These are phyloP conservation scores for Beroe ovata DNA, from an alignment of 37 sponge, comb jelly and placozoan species.

Conservation along the genomic window DNA sequence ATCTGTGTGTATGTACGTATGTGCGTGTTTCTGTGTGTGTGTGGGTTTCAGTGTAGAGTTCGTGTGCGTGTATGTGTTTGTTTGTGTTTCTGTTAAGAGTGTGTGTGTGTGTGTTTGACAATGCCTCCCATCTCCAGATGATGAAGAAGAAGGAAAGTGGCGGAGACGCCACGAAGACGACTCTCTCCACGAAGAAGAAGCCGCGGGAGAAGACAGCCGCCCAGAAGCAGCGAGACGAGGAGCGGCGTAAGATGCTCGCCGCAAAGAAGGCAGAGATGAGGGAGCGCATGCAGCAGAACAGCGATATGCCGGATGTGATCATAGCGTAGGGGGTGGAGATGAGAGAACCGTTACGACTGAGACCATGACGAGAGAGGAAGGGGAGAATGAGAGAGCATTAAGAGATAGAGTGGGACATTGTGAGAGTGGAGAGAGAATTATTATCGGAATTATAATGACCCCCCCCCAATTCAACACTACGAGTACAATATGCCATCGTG, in stretches of 20 bases:
- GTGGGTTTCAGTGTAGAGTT: too few relatives aligned
- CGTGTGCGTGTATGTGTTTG: too few relatives aligned
- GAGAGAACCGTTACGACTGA: background rate
- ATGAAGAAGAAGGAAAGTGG: background rate
- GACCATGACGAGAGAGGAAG: too few relatives aligned
- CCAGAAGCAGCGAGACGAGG: conserved; percentile 25
- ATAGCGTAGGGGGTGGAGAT: background rate
- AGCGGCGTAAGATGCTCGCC: conserved; percentile 25
- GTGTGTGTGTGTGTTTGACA: too few relatives aligned
- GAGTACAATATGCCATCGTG: too few relatives aligned
- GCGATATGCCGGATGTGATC: conserved; percentile 3
- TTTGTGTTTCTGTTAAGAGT: too few relatives aligned
- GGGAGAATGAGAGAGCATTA: too few relatives aligned
- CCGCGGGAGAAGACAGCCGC: conserved; percentile 48
- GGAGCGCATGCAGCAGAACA: conserved; percentile 2
- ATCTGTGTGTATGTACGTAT: too few relatives aligned
- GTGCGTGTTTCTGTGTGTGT: too few relatives aligned
- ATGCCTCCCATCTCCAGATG: too few relatives aligned
- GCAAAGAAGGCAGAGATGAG: conserved; percentile 54
- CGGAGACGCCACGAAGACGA: background rate
- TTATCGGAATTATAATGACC: too few relatives aligned
- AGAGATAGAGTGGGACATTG: background rate
- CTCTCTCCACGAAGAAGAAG: conserved; percentile 3
- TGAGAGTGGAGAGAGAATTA: background rate
- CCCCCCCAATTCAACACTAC: too few relatives aligned